Conservation (phyloP, 2,797 vertebrate species). For the Tapera naevia region DNA sequence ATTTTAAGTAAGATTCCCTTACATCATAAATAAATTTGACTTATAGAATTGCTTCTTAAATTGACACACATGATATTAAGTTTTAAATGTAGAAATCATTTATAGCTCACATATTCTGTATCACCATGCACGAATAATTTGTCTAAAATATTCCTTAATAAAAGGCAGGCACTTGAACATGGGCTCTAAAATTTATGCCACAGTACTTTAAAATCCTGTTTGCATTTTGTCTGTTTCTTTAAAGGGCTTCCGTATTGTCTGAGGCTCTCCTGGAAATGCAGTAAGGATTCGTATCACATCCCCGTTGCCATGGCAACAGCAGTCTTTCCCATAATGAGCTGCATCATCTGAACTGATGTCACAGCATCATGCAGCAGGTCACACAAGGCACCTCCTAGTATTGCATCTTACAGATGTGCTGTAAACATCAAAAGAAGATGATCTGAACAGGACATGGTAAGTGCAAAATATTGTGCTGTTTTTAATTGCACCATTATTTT, state of each 20-base stretch:
- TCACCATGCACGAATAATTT: not conserved
- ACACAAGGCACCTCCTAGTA: conserved; percentile 88
- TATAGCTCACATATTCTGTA: not conserved
- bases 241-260: conserved; percentile 82
- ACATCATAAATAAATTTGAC: not conserved
- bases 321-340: conserved; percentile 90
- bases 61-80: accelerated
- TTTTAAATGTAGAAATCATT: not conserved
- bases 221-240: conserved; percentile 76
- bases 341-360: conserved; percentile 91
- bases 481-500: conserved; percentile 67
- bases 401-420: conserved; percentile 84
- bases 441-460: conserved; percentile 83
- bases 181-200: not conserved
- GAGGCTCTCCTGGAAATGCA: conserved; percentile 84
- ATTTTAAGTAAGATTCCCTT: not conserved
- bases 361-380: conserved; percentile 90
- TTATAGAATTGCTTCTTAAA: not conserved
- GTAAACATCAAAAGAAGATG: conserved; percentile 84
- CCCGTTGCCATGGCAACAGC: conserved; percentile 93
- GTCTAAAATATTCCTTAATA: not conserved
- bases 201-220: conserved; percentile 49
- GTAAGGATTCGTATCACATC: conserved; percentile 91
- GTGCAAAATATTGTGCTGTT: conserved; percentile 66
- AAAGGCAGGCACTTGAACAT: not conserved